Evolutionary conservation across 2,888 invertebrate genomes (phyloP).

Genomic region (Cheilosia grossa): DNA sequence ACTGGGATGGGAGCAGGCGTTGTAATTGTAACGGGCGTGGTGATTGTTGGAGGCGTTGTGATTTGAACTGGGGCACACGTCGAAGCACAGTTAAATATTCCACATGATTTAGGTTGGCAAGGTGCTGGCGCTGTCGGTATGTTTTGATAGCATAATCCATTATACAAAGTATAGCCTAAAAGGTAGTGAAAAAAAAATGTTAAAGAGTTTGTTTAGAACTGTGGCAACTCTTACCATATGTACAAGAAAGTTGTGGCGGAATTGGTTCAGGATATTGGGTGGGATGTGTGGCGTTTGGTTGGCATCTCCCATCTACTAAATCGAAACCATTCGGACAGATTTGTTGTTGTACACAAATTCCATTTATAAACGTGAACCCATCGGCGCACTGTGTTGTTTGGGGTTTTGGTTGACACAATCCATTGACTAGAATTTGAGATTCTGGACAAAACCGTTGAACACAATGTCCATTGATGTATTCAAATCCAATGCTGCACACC

Average conservation of each 20-base stretch:
- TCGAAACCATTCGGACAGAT: slow-evolving; percentile 14
- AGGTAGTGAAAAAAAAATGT: background rate
- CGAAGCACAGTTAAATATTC: slow-evolving; percentile 8
- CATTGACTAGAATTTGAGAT: slow-evolving; percentile 30
- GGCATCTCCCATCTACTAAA: slow-evolving; percentile 36
- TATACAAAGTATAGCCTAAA: slow-evolving; percentile 33
- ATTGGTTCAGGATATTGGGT: background rate
- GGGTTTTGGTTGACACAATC: slow-evolving; percentile 16
- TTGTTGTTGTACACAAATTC: slow-evolving; percentile 32
- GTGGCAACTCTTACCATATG: slow-evolving; percentile 18
- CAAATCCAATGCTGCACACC: slow-evolving; percentile 25
- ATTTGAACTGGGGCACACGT: background rate
- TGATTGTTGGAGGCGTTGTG: background rate
- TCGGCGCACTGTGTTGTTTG: slow-evolving; percentile 1
- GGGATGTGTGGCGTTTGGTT: background rate
- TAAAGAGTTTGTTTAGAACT: background rate
- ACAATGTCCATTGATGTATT: slow-evolving; percentile 8
- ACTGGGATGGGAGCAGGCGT: slow-evolving; percentile 1
- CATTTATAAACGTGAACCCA: slow-evolving; percentile 38
- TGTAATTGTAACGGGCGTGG: background rate
- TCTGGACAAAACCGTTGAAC: slow-evolving; percentile 6
- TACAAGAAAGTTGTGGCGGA: slow-evolving; percentile 21
- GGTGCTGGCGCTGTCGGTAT: background rate
- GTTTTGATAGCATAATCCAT: slow-evolving; percentile 28
- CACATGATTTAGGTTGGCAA: slow-evolving; percentile 28